phyloP scores from a whole-genome alignment of 2,797 vertebrate genomes.

The Diplodus sargus region DNA sequence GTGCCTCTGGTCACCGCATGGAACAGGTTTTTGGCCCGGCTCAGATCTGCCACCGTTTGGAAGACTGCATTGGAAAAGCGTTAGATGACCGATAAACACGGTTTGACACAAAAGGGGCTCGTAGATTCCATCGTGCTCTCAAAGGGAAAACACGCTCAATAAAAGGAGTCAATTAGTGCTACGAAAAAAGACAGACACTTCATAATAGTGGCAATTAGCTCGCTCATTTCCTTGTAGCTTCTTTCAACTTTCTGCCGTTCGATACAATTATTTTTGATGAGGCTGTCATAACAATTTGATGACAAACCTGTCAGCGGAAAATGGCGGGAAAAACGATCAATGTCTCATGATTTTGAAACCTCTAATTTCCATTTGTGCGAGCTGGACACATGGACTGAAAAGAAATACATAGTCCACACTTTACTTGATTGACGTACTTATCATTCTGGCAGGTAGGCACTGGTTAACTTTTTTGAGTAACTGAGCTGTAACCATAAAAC shows the following conservation, averaged over 20 bases:
- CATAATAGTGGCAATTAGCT: slow-evolving; percentile 54
- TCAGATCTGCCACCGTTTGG: slow-evolving; percentile 29
- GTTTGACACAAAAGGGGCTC: slow-evolving; percentile 33
- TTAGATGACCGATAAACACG: slow-evolving; percentile 41
- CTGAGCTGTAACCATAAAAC: not conserved
- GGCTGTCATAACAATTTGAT: slow-evolving; percentile 49
- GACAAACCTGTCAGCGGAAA: slow-evolving; percentile 31
- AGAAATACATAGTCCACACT: slow-evolving; percentile 6
- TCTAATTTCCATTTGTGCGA: slow-evolving; percentile 11
- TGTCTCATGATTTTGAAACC: slow-evolving; percentile 19
- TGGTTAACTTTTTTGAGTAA: slow-evolving; percentile 24
- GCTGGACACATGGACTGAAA: slow-evolving; percentile 6
- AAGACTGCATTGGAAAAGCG: slow-evolving; percentile 36
- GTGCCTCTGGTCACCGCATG: slow-evolving; percentile 50
- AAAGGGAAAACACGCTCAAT: slow-evolving; percentile 45
- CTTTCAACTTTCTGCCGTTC: slow-evolving; percentile 47
- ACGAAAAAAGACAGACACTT: slow-evolving; percentile 47
- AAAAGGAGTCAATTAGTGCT: slow-evolving; percentile 49
- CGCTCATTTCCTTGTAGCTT: slow-evolving; percentile 42
- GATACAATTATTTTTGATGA: slow-evolving; percentile 46
- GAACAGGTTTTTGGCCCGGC: slow-evolving; percentile 57
- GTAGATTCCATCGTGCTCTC: slow-evolving; percentile 29
- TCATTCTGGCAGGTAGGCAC: not conserved
- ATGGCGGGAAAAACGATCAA: slow-evolving; percentile 11
- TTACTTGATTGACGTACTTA: not conserved